phyloP scores from a whole-genome alignment of 64 coral and sea anemone species.

The Dendrophyllia cribrosa region DNA sequence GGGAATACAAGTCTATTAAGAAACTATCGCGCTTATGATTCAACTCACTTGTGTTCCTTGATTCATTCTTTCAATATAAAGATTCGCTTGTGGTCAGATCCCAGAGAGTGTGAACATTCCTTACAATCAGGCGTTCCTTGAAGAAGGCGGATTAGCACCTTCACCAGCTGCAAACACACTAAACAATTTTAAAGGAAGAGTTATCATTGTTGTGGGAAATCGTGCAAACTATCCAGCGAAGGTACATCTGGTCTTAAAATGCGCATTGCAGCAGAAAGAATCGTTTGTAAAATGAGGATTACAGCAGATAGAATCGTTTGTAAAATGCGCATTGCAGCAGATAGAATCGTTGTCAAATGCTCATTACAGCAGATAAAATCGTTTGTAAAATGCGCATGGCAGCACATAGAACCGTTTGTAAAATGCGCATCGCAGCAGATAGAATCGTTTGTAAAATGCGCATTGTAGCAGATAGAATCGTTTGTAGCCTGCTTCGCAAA shows the following conservation, averaged over 20 bases:
- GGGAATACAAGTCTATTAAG: no score
- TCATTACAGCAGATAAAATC: no score
- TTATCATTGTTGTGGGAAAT: constrained; percentile 82
- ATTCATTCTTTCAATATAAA: constrained; percentile 12
- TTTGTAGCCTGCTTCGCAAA: background rate
- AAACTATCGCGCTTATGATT: no score
- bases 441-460: no score
- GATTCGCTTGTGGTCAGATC: constrained; percentile 85
- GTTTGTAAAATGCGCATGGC: no score
- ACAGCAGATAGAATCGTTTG: no score
- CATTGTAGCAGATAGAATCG: no score
- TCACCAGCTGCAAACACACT: constrained; percentile 66
- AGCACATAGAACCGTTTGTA: no score
- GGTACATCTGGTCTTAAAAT: constrained; percentile 21
- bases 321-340: no score
- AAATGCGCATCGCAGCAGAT: no score
- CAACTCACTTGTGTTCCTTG: constrained; percentile 36
- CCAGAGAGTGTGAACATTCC: constrained; percentile 87
- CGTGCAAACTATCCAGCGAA: constrained; percentile 78
- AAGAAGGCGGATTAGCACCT: constrained; percentile 78
- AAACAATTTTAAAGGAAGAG: constrained; percentile 82
- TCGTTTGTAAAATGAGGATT: no score
- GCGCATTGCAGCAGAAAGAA: no score
- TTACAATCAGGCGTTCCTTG: constrained; percentile 90
- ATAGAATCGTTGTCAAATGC: background rate